phyloP scores from a whole-genome alignment of 2,888 invertebrate genomes.

The Lasioglossum marginatum region DNA sequence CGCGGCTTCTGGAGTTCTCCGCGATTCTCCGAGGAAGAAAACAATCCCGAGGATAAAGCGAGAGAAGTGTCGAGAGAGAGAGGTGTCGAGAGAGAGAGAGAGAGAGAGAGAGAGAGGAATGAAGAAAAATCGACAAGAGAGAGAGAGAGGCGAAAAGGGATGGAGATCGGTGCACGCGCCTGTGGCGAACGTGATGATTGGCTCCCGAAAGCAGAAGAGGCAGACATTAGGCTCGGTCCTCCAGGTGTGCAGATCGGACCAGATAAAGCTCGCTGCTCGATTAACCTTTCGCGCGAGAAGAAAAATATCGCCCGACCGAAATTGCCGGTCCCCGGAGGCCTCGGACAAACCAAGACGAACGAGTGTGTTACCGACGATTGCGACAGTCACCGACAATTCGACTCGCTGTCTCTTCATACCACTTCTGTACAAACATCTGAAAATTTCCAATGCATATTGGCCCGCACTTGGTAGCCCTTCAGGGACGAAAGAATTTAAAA shows the following conservation, averaged over 20 bases:
- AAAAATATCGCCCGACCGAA: slow-evolving; percentile 67
- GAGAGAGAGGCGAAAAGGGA: slow-evolving; percentile 27
- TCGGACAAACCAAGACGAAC: slow-evolving; percentile 8
- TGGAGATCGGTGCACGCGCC: slow-evolving; percentile 71
- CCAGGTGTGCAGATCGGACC: slow-evolving; percentile 72
- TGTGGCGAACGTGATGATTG: slow-evolving; percentile 74
- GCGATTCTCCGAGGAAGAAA: slow-evolving; percentile 26
- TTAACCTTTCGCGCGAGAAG: slow-evolving; percentile 71
- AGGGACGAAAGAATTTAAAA: neutral
- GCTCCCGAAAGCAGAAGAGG: slow-evolving; percentile 71
- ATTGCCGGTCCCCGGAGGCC: slow-evolving; percentile 46
- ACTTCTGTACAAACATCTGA: neutral
- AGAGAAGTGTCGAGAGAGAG: neutral
- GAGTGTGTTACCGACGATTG: slow-evolving; percentile 38
- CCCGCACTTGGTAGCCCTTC: neutral
- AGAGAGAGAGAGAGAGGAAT: slow-evolving; percentile 4
- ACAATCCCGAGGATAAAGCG: neutral
- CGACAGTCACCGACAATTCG: slow-evolving; percentile 8
- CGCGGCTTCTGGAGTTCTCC: slow-evolving; percentile 9
- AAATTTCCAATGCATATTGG: neutral
- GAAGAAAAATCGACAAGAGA: neutral
- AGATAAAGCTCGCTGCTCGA: slow-evolving; percentile 71
- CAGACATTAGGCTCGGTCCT: slow-evolving; percentile 71
- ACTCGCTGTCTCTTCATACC: slow-evolving; percentile 1
- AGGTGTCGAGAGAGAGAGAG: neutral